Conservation (phyloP, 2,113 vertebrate genomes). For the Origma solitaria region DNA sequence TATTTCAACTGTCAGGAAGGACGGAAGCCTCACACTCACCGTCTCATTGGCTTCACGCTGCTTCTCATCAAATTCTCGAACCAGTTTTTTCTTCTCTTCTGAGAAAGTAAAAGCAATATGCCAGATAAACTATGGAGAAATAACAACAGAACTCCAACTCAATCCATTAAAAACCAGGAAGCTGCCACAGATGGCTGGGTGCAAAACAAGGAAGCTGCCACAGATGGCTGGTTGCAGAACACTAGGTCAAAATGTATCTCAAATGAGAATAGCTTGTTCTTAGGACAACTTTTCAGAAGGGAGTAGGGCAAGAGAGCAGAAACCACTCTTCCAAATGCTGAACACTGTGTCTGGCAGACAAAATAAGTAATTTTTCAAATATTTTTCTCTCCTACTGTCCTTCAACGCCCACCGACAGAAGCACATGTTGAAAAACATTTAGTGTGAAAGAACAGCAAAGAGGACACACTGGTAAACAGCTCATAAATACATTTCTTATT, state of each 20-base stretch:
- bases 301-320: not conserved
- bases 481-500: not conserved
- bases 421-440: not conserved
- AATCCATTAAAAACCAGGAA: not conserved
- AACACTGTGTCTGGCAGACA: not conserved
- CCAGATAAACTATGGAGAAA: not conserved
- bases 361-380: not conserved
- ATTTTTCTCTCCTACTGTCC: not conserved
- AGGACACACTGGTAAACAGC: not conserved
- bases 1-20: not conserved
- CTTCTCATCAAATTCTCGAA: conserved; percentile 89
- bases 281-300: not conserved
- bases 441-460: not conserved
- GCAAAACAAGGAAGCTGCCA: not conserved
- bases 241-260: not conserved
- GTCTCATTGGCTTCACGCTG: conserved; percentile 90
- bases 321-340: not conserved
- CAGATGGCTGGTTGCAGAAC: not conserved
- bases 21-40: conserved; percentile 61
- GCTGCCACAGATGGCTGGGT: not conserved
- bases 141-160: not conserved
- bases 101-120: not conserved
- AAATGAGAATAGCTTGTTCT: not conserved
- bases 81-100: conserved; percentile 92
- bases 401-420: not conserved